Evolutionary conservation across 1,140 invertebrate species (phyloP).

Genomic region (Acromyrmex charruanus): DNA sequence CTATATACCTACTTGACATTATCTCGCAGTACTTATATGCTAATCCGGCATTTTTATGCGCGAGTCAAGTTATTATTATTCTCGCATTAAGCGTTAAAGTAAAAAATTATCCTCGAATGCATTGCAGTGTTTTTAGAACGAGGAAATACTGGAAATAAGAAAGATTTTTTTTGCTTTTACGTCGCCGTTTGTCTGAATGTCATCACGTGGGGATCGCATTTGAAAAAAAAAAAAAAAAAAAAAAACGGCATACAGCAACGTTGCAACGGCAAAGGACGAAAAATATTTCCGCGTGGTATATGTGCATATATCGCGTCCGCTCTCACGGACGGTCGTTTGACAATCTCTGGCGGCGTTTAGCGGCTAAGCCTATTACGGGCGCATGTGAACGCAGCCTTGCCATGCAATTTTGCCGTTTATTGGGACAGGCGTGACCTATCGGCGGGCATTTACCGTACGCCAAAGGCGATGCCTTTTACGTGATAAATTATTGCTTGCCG

Average conservation of each 20-base stretch:
- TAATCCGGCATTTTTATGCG: neutral
- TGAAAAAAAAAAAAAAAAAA: no score
- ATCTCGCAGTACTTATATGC: neutral
- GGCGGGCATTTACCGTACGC: conserved; percentile 70
- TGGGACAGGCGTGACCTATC: conserved; percentile 76
- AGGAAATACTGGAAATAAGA: neutral
- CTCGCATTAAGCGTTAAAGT: neutral
- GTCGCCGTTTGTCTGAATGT: neutral
- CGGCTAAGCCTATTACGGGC: conserved; percentile 56
- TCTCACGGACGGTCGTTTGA: conserved; percentile 47
- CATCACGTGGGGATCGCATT: neutral
- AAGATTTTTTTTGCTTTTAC: conserved; percentile 1
- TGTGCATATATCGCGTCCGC: neutral
- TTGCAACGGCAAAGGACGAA: conserved; percentile 45
- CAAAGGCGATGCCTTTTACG: conserved; percentile 76
- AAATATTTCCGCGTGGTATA: conserved; percentile 35
- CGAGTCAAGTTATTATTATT: conserved; percentile 38
- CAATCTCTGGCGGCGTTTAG: conserved; percentile 53
- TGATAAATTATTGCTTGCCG: conserved; percentile 75
- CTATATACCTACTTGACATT: neutral
- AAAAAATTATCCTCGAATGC: conserved; percentile 1
- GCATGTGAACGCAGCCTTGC: conserved; percentile 53
- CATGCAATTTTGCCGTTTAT: conserved; percentile 68
- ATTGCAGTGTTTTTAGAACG: conserved; percentile 1
- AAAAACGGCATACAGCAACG: neutral